Conservation (phyloP, 1,140 invertebrate genomes). For the Neotoxoptera formosana region DNA sequence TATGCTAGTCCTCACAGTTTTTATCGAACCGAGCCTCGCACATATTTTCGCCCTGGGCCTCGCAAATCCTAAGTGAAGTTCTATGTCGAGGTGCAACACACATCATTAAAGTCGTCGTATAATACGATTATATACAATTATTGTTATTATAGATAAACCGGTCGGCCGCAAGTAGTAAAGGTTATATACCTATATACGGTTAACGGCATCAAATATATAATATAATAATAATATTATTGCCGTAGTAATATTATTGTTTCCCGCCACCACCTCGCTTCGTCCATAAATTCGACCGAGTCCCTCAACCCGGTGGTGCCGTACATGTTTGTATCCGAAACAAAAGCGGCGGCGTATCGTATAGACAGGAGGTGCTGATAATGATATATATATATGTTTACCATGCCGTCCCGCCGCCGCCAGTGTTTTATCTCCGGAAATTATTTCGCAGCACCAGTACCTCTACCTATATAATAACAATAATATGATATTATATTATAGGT, state of each 20-base stretch:
- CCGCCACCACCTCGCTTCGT: neutral
- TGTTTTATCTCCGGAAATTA: conserved; percentile 14
- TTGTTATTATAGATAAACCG: neutral
- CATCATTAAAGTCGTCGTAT: neutral
- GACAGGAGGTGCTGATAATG: neutral
- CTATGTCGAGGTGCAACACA: neutral
- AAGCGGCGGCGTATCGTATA: neutral
- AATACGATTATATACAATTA: neutral
- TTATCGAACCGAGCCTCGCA: too few species aligned
- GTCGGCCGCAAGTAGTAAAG: neutral
- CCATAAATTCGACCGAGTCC: neutral
- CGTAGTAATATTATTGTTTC: neutral
- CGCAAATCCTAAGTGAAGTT: neutral
- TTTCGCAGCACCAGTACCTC: neutral
- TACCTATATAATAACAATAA: neutral
- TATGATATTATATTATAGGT: neutral
- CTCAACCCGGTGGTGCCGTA: neutral
- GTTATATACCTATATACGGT: neutral
- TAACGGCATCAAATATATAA: neutral
- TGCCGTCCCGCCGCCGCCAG: neutral
- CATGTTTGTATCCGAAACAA: neutral
- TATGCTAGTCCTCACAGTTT: neutral
- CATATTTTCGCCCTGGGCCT: too few species aligned
- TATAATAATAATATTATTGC: neutral
- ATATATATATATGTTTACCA: neutral